Conservation (phyloP, 1,140 invertebrate genomes). For the Antheraea mylitta region DNA sequence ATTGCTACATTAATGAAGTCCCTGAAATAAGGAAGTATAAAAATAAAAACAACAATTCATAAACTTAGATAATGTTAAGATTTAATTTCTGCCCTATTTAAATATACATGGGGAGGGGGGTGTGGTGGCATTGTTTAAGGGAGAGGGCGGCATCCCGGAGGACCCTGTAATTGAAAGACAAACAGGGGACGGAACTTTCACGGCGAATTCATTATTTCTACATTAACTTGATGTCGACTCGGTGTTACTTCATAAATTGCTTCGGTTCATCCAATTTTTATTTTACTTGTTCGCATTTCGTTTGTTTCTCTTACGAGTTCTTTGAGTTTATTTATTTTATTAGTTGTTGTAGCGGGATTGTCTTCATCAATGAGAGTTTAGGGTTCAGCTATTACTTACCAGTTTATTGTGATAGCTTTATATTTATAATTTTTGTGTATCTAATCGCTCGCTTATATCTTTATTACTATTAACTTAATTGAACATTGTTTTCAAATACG, state of each 20-base stretch:
- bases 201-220: constrained; percentile 65
- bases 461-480: no score
- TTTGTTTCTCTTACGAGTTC: neutral
- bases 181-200: constrained; percentile 56
- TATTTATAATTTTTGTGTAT: no score
- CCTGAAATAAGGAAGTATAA: neutral
- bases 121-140: constrained; percentile 53
- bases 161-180: constrained; percentile 67
- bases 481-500: no score
- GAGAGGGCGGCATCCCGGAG: constrained; percentile 36
- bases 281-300: neutral
- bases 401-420: constrained; percentile 12
- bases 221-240: constrained; percentile 58
- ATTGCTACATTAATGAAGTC: no score
- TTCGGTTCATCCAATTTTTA: constrained; percentile 1
- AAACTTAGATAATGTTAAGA: constrained; percentile 31
- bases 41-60: neutral
- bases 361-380: neutral
- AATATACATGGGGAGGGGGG: constrained; percentile 50
- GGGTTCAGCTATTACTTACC: constrained; percentile 6
- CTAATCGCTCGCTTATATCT: no score
- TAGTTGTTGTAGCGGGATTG: neutral
- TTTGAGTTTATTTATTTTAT: neutral
- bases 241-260: constrained; percentile 9
- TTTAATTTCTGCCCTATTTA: constrained; percentile 65